phyloP scores from a whole-genome alignment of 2,797 vertebrate genomes.

The Lagorchestes hirsutus region DNA sequence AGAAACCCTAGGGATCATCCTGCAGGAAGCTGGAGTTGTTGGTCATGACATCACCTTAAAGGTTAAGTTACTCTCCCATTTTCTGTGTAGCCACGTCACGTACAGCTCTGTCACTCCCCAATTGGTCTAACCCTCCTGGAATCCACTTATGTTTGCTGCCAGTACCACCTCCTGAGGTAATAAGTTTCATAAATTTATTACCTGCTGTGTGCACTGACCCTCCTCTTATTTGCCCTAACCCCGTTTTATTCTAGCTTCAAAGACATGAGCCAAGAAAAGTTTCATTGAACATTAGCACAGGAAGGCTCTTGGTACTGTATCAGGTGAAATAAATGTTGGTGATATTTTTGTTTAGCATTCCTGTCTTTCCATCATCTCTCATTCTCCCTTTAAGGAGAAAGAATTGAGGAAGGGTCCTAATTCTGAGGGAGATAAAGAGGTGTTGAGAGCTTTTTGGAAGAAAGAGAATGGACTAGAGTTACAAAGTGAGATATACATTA shows the following conservation, averaged over 20 bases:
- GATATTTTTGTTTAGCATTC: neutral
- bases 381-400: neutral
- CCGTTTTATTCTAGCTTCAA: constrained; percentile 60
- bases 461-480: neutral
- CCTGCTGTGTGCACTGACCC: constrained; percentile 36
- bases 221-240: constrained; percentile 65
- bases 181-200: constrained; percentile 4
- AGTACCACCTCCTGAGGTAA: constrained; percentile 16
- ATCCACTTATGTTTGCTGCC: neutral
- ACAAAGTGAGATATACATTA: neutral
- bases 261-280: constrained; percentile 36
- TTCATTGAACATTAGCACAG: constrained; percentile 6
- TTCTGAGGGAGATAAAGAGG: neutral
- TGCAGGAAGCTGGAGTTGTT: neutral
- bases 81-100: neutral
- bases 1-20: neutral
- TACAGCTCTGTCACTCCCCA: neutral
- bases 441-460: neutral
- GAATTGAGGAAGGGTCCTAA: neutral
- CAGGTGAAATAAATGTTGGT: constrained; percentile 52
- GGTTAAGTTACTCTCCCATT: neutral
- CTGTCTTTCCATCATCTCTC: neutral
- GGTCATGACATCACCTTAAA: neutral
- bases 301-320: constrained; percentile 6
- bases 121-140: neutral